phyloP scores from a whole-genome alignment of 2,797 vertebrate genomes.

The Notamacropus eugenii region DNA sequence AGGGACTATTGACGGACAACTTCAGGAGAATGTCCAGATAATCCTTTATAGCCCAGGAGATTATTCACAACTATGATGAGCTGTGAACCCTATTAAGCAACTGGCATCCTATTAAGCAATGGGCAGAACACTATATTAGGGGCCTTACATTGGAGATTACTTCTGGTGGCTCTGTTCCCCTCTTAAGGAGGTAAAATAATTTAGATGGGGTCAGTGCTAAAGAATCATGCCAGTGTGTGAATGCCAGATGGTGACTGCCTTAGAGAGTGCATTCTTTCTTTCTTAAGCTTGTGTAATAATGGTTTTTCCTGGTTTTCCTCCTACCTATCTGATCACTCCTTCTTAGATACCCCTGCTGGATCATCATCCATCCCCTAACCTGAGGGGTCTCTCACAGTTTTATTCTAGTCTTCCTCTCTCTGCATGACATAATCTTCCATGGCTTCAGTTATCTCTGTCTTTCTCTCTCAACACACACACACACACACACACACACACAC shows the following conservation, averaged over 20 bases:
- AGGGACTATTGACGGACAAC: not conserved
- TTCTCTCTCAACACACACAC: not conserved
- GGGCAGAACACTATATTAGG: not conserved
- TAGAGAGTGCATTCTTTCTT: not conserved
- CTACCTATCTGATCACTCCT: not conserved
- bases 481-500: no score
- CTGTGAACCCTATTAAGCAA: not conserved
- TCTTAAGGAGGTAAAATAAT: not conserved
- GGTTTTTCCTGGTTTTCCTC: not conserved
- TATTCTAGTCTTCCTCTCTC: not conserved
- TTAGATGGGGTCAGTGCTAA: not conserved
- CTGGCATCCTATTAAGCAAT: not conserved
- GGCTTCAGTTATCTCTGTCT: not conserved
- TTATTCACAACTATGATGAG: not conserved
- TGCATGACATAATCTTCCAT: not conserved
- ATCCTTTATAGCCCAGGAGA: not conserved
- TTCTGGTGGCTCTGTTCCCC: not conserved
- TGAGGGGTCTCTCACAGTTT: not conserved
- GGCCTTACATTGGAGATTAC: not conserved
- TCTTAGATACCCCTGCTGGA: not conserved
- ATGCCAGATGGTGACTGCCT: not conserved
- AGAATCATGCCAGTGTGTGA: not conserved
- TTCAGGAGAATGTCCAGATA: not conserved
- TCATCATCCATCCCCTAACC: not conserved
- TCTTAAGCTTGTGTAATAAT: not conserved